These are phyloP conservation scores for Cenopis cana DNA, from an alignment of 2,888 invertebrate species.

Conservation along the genomic window DNA sequence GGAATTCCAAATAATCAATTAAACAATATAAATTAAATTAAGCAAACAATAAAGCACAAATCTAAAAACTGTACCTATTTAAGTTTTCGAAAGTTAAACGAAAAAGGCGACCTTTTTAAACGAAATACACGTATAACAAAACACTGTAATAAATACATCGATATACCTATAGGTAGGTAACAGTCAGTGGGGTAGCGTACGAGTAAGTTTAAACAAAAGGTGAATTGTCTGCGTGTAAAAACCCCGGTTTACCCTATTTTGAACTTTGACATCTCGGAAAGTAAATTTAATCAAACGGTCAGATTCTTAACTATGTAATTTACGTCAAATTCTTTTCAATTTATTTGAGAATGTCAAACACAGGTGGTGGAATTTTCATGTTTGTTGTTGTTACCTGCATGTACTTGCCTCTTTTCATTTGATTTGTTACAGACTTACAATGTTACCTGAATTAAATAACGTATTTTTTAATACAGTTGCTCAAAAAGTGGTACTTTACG, in stretches of 20 bases:
- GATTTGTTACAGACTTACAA: constrained; percentile 51
- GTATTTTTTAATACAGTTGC: too few relatives aligned
- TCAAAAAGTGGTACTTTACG: too few relatives aligned
- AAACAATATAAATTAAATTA: too few relatives aligned
- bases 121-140: too few relatives aligned
- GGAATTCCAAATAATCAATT: too few relatives aligned
- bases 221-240: constrained; percentile 22
- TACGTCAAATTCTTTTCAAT: constrained; percentile 53
- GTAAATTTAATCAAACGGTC: constrained; percentile 58
- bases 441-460: neutral
- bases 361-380: constrained; percentile 59
- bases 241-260: constrained; percentile 55
- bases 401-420: constrained; percentile 46
- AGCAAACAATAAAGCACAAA: too few relatives aligned
- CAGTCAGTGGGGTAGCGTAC: constrained; percentile 4
- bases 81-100: too few relatives aligned
- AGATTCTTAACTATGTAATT: constrained; percentile 55
- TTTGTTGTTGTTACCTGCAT: constrained; percentile 41
- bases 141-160: neutral
- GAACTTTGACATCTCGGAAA: constrained; percentile 64
- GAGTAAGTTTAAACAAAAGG: constrained; percentile 20
- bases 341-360: constrained; percentile 68
- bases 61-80: too few relatives aligned
- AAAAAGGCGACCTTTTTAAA: too few relatives aligned
- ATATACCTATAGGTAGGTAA: neutral